Evolutionary conservation across 2,888 invertebrate genomes (phyloP).

Genomic region (Dynastes maya): DNA sequence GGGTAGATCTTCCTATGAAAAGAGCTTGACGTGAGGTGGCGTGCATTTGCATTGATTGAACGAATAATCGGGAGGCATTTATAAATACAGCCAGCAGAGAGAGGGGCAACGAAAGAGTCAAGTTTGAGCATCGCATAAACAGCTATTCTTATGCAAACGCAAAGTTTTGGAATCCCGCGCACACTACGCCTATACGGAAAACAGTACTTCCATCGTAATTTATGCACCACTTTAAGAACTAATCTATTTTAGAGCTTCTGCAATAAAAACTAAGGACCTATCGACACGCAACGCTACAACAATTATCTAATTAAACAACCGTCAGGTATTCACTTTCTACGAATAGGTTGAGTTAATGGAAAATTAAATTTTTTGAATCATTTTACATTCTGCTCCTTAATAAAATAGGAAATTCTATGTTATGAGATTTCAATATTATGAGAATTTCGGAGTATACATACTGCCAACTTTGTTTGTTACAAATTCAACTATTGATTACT

Average conservation of each 20-base stretch:
- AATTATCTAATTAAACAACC: slow-evolving; percentile 44
- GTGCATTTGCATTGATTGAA: slow-evolving; percentile 18
- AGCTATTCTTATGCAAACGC: slow-evolving; percentile 54
- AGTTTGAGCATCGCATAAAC: slow-evolving; percentile 45
- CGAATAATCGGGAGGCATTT: slow-evolving; percentile 33
- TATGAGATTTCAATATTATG: too few relatives aligned
- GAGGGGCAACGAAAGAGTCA: background rate
- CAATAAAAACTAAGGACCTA: slow-evolving; percentile 50
- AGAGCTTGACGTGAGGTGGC: slow-evolving; percentile 23
- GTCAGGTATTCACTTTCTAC: background rate
- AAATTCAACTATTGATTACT: too few relatives aligned
- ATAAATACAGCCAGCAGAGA: slow-evolving; percentile 17
- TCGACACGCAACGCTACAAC: slow-evolving; percentile 39
- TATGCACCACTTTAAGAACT: slow-evolving; percentile 53
- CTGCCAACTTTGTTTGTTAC: too few relatives aligned
- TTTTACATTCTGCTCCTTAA: too few relatives aligned
- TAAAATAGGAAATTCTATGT: too few relatives aligned
- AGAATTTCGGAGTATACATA: too few relatives aligned
- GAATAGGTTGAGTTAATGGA: too few relatives aligned
- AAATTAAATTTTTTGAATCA: too few relatives aligned
- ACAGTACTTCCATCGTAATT: slow-evolving; percentile 48
- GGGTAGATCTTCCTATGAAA: slow-evolving; percentile 50
- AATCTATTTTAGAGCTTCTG: slow-evolving; percentile 54
- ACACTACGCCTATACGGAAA: slow-evolving; percentile 31
- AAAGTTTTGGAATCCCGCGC: slow-evolving; percentile 39